A percentile compares a stretch with the other conserved stretches of the same genome.
Conservation (phyloP, 1,140 invertebrate genomes). For the Kradibia gibbosae region DNA sequence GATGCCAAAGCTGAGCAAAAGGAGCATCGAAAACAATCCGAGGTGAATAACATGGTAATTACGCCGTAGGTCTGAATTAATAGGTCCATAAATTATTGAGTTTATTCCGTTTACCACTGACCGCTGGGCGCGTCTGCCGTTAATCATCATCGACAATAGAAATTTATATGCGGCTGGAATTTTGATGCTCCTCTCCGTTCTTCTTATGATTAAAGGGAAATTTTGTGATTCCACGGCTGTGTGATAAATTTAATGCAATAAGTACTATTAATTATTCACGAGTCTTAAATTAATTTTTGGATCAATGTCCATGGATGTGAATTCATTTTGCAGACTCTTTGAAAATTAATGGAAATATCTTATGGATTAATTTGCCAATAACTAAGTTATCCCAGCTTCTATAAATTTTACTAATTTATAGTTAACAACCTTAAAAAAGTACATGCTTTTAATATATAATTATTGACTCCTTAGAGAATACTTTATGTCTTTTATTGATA, state of each 20-base stretch:
- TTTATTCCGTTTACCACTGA: constrained; percentile 46
- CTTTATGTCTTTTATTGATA: background rate
- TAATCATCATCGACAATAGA: constrained; percentile 49
- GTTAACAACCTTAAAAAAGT: background rate
- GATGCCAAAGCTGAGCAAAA: background rate
- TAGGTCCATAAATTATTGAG: constrained; percentile 50
- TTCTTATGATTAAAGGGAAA: constrained; percentile 15
- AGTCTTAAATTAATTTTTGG: background rate
- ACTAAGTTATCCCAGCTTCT: background rate
- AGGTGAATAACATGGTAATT: constrained; percentile 49
- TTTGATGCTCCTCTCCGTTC: background rate
- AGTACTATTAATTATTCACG: background rate
- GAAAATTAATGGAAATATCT: background rate
- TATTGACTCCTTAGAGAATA: background rate
- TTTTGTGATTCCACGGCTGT: background rate
- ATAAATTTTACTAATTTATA: background rate
- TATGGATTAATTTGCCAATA: background rate
- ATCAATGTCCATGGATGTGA: background rate
- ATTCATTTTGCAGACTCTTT: background rate
- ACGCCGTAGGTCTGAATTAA: constrained; percentile 38
- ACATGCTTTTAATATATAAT: background rate
- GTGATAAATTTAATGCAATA: background rate
- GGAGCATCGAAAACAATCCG: constrained; percentile 5
- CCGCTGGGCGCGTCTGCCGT: constrained; percentile 35
- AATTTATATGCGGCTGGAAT: constrained; percentile 44